Percentiles rank a stretch among this genome's conserved stretches.
These are phyloP conservation scores for Archilochus colubris DNA, from an alignment of 2,113 vertebrate genomes.

Conservation along the genomic window DNA sequence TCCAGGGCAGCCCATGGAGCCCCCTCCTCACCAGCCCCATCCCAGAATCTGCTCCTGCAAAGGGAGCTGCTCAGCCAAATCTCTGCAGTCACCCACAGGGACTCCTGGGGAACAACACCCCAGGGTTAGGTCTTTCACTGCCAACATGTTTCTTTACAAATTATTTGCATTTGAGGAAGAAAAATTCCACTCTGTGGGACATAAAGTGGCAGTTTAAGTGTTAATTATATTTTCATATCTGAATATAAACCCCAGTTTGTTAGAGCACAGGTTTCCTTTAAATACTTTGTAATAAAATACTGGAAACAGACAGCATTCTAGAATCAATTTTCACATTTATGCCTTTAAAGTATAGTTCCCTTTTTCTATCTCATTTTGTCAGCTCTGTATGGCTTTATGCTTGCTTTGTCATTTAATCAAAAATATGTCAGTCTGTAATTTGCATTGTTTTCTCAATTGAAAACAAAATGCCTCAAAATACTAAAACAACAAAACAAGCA, in stretches of 20 bases:
- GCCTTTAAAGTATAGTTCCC: slow-evolving; percentile 59
- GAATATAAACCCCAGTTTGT: slow-evolving; percentile 64
- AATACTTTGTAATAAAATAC: slow-evolving; percentile 59
- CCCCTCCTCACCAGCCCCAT: neutral
- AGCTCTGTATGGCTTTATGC: slow-evolving; percentile 10
- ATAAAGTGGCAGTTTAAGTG: slow-evolving; percentile 41
- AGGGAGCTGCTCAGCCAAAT: neutral
- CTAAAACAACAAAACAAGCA: neutral
- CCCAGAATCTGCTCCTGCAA: neutral
- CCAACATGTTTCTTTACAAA: neutral
- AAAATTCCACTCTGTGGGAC: slow-evolving; percentile 34
- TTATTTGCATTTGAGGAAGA: neutral
- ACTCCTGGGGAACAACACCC: neutral
- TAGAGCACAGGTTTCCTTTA: slow-evolving; percentile 60
- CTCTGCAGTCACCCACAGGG: neutral
- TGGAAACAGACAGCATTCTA: slow-evolving; percentile 72
- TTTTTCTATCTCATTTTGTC: slow-evolving; percentile 38
- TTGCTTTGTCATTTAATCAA: slow-evolving; percentile 44
- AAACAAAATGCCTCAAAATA: neutral
- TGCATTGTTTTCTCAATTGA: slow-evolving; percentile 26
- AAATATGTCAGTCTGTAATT: slow-evolving; percentile 41
- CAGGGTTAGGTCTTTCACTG: neutral
- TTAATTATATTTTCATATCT: slow-evolving; percentile 74
- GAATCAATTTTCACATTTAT: slow-evolving; percentile 75
- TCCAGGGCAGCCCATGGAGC: neutral